These are phyloP conservation scores for Gadopsis marmoratus DNA, from an alignment of 2,797 vertebrate species.

Conservation along the genomic window DNA sequence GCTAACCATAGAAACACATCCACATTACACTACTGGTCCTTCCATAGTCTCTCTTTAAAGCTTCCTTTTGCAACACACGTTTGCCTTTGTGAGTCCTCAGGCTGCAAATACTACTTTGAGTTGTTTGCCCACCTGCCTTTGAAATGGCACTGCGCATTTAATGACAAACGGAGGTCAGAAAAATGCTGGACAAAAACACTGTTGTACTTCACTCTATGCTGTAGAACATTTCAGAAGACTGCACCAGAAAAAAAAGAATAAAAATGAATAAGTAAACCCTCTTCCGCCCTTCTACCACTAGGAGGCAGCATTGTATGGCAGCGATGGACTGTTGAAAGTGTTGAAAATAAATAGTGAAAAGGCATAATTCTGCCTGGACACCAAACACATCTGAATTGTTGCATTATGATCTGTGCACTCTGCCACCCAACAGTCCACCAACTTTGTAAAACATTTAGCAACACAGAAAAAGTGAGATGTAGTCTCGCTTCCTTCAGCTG, in stretches of 20 bases:
- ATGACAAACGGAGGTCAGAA: neutral
- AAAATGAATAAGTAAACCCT: no score
- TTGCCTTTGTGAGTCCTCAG: neutral
- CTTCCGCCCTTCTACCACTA: constrained; percentile 4
- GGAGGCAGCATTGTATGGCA: neutral
- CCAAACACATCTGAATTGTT: neutral
- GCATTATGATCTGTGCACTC: neutral
- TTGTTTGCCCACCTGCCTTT: neutral
- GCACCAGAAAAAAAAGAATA: neutral
- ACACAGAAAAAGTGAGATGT: neutral
- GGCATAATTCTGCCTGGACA: neutral
- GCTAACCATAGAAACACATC: neutral
- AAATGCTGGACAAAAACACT: neutral
- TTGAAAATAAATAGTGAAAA: neutral
- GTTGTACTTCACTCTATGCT: neutral
- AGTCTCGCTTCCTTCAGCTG: neutral
- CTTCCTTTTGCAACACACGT: neutral
- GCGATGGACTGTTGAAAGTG: neutral
- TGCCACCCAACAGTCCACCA: neutral
- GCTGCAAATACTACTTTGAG: neutral
- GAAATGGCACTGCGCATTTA: neutral
- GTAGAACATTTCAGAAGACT: neutral
- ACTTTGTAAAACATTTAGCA: neutral
- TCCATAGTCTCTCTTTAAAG: neutral
- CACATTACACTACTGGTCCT: neutral